phyloP scores from a whole-genome alignment of 53 echinoderm and acorn worm genomes.

The Henricia sp. region DNA sequence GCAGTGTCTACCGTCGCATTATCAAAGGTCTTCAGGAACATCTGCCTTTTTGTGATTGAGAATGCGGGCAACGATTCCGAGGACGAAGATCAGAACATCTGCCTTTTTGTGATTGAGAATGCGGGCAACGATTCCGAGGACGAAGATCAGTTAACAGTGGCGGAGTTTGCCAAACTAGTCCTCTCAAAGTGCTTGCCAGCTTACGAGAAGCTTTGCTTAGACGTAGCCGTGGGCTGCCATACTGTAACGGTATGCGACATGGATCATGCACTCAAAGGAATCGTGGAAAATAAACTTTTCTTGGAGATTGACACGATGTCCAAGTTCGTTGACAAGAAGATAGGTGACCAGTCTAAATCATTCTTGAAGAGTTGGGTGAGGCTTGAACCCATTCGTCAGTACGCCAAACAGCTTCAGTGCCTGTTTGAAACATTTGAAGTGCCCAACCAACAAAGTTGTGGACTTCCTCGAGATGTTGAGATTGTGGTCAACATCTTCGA shows the following conservation, averaged over 20 bases:
- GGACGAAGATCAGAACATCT: background rate
- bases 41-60: constrained; percentile 11
- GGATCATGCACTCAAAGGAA: constrained; percentile 16
- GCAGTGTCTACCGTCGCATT: background rate
- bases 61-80: background rate
- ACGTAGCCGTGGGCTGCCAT: constrained; percentile 14
- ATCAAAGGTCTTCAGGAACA: constrained; percentile 22
- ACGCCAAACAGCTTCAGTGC: constrained; percentile 36
- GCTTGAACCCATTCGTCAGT: constrained; percentile 1
- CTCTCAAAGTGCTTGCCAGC: constrained; percentile 20
- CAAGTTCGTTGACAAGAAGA: background rate
- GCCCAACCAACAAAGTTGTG: background rate
- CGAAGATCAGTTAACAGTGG: background rate
- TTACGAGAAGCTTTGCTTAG: background rate
- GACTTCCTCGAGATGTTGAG: constrained; percentile 10
- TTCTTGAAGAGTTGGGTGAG: constrained; percentile 26
- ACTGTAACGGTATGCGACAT: constrained; percentile 4
- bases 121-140: background rate
- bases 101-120: background rate
- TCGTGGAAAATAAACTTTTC: background rate
- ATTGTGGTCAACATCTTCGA: constrained; percentile 7
- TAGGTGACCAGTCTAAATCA: background rate
- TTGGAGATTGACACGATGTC: constrained; percentile 17
- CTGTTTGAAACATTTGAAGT: constrained; percentile 53
- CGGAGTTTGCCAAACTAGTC: constrained; percentile 4